Base-by-base conservation (phyloP, 2,797 vertebrate genomes). In the Sebastes hubbsi region DNA sequence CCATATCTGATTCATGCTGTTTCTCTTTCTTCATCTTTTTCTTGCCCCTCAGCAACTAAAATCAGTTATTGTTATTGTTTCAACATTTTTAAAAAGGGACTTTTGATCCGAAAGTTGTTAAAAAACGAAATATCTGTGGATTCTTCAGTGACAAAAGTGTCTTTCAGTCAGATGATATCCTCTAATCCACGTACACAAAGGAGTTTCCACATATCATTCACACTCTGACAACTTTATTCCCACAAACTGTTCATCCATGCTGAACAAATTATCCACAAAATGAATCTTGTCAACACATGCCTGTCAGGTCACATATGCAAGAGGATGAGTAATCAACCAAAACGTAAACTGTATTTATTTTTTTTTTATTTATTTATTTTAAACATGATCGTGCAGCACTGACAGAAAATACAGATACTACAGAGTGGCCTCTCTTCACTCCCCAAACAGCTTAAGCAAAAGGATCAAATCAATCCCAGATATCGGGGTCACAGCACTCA, bases 281-380 rank as follows among this genome's bases (percentile, higher is more conserved):
- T 72, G 5, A 74, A 66, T 73, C 72, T 32, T 22, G 20, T 61
- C 3, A 49, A 46, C 60, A 42, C 22, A 4, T 32, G 18, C n/a
- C 56, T 68, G 61, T 85, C 85, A 86, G 75, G 29, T 83, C 67
- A 78, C 36, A 69, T 32, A 83, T 74, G 69, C 72, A 79, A 54
- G 18, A 78, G 38, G 30, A 25, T 69, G 68, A 84, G n/a, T 70
- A 22, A 73, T 77, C 24, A 38, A 16, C 68, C 52, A 27, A 54
- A 78, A 69, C 2, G 7, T 77, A 78, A 80, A 85, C 69, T 76
- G 32, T 46, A 63, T 78, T 77, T 42, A 30, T 72, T 84, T 42
- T n/a, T 72, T 82, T 77, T 18, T 72, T 72, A 64, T 75, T 78
- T 58, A 49, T 72, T 81, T 64, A 77, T 64, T 62, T 78, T 55